phyloP scores from a whole-genome alignment of 2,113 vertebrate species.

The Globicephala melas region DNA sequence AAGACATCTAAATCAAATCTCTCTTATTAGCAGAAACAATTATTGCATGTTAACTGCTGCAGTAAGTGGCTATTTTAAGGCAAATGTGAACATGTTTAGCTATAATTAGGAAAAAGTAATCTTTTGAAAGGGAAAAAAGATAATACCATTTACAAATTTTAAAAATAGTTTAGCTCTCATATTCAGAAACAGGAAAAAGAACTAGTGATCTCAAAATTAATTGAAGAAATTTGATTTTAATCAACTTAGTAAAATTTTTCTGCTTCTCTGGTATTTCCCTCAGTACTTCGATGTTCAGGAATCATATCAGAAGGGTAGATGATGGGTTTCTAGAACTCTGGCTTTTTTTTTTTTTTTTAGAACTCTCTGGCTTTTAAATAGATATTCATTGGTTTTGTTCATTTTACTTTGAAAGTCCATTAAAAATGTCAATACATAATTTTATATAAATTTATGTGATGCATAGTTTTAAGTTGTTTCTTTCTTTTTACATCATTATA shows the following conservation, averaged over 20 bases:
- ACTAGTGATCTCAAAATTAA: neutral
- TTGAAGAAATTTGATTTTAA: neutral
- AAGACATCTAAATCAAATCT: neutral
- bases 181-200: neutral
- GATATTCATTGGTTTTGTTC: neutral
- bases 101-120: slow-evolving; percentile 37
- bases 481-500: neutral
- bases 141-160: neutral
- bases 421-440: neutral
- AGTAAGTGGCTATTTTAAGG: slow-evolving; percentile 54
- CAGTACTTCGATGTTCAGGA: neutral
- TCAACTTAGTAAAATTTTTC: neutral
- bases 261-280: neutral
- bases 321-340: neutral
- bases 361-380: neutral
- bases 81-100: slow-evolving; percentile 32
- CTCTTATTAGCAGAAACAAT: slow-evolving; percentile 51
- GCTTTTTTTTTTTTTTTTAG: neutral
- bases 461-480: neutral
- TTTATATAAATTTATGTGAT: neutral
- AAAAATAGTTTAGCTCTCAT: neutral
- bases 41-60: slow-evolving; percentile 27
- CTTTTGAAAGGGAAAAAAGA: neutral
- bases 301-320: neutral
- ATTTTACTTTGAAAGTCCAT: neutral